Percentiles rank a stretch among this genome's conserved stretches.
Evolutionary conservation across 2,888 invertebrate genomes (phyloP).

Genomic region (Amphiduros pacificus): DNA sequence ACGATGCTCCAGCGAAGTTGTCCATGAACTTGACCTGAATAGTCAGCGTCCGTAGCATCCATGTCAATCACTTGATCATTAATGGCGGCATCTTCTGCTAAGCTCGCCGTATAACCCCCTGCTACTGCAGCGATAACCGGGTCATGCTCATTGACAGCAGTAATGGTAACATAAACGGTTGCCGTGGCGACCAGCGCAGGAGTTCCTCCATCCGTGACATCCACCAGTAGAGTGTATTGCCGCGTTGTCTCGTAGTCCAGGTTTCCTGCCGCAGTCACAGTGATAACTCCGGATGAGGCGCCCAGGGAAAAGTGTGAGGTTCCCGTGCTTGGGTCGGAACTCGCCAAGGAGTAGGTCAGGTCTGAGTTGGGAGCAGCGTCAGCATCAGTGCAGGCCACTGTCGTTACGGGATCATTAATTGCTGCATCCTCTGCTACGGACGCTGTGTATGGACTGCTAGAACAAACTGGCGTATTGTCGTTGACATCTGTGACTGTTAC

Average conservation of each 20-base stretch:
- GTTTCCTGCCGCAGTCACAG: not conserved
- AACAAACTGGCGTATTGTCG: slow-evolving; percentile 4
- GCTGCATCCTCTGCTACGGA: slow-evolving; percentile 4
- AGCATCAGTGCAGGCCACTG: not conserved
- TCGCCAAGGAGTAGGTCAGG: too few relatives aligned
- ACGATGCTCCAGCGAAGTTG: not conserved
- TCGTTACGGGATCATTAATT: not conserved
- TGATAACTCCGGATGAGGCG: not conserved
- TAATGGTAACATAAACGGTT: not conserved
- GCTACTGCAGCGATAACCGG: not conserved
- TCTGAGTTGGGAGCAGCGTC: slow-evolving; percentile 2
- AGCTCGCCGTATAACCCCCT: not conserved
- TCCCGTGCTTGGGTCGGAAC: too few relatives aligned
- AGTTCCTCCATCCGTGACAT: not conserved
- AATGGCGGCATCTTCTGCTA: not conserved
- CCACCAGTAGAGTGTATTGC: not conserved
- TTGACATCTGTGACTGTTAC: slow-evolving; percentile 7
- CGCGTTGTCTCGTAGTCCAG: not conserved
- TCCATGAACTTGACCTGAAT: not conserved
- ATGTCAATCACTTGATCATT: not conserved
- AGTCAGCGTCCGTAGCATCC: slow-evolving; percentile 1
- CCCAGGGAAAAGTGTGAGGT: not conserved
- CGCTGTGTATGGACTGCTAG: not conserved
- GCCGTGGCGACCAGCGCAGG: not conserved
- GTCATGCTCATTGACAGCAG: not conserved